Evolutionary conservation across 2,113 vertebrate genomes (phyloP).

Genomic region (Scophthalmus maximus): DNA sequence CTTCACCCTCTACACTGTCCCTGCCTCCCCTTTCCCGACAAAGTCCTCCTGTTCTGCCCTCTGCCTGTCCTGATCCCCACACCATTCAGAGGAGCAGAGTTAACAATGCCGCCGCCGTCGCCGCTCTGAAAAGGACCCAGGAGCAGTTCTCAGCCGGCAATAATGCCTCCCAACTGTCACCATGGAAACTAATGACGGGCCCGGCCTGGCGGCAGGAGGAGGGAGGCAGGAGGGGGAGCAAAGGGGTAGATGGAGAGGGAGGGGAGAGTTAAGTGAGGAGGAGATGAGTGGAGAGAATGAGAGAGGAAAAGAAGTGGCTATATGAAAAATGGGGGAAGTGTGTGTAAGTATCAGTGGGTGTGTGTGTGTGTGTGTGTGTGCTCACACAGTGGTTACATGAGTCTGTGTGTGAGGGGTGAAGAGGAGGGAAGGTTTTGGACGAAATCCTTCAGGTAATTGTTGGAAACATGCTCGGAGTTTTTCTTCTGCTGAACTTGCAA

Average conservation of each 20-base stretch:
- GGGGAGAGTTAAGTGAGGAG: conserved; percentile 55
- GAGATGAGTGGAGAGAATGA: conserved; percentile 56
- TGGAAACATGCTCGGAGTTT: no score
- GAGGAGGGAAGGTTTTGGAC: background rate
- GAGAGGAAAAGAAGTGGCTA: conserved; percentile 59
- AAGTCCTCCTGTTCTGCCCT: conserved; percentile 57
- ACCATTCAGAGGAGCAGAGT: conserved; percentile 74
- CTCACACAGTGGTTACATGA: conserved; percentile 53
- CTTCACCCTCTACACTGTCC: conserved; percentile 49
- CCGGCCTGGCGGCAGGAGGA: conserved; percentile 55
- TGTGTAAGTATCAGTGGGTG: conserved; percentile 75
- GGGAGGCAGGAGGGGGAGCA: background rate
- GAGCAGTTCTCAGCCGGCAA: conserved; percentile 86
- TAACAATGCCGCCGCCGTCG: conserved; percentile 82
- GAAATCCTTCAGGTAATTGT: conserved; percentile 30
- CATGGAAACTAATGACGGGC: conserved; percentile 92
- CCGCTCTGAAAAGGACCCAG: conserved; percentile 85
- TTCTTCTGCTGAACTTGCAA: background rate
- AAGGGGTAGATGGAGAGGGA: conserved; percentile 41
- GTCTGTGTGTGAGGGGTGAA: background rate
- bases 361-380: conserved; percentile 73
- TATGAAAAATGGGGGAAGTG: conserved; percentile 81
- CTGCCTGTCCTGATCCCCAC: conserved; percentile 71
- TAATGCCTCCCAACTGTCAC: conserved; percentile 89
- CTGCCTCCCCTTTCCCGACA: conserved; percentile 32